Conservation (phyloP, 2,888 invertebrate species). For the Apodemia duryi region DNA sequence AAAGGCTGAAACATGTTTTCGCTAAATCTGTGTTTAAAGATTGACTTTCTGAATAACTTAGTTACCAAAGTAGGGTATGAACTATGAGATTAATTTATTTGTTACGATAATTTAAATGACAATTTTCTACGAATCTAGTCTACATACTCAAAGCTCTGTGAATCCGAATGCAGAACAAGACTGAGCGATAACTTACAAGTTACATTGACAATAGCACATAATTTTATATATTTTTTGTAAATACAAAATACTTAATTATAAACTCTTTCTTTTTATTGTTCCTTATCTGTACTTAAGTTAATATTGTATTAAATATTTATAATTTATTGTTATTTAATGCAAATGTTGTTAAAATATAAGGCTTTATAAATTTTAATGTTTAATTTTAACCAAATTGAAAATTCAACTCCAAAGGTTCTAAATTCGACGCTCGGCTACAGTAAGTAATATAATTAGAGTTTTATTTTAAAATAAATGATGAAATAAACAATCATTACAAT, state of each 20-base stretch:
- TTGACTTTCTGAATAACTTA: constrained; percentile 38
- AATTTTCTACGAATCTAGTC: constrained; percentile 62
- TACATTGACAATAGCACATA: constrained; percentile 41
- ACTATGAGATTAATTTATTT: constrained; percentile 24
- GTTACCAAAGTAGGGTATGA: constrained; percentile 72
- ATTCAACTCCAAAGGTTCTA: neutral
- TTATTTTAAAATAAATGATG: too few relatives aligned
- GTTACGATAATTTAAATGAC: constrained; percentile 39
- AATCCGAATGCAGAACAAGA: constrained; percentile 49
- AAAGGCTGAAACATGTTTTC: neutral
- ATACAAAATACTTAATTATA: constrained; percentile 31
- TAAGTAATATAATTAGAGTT: too few relatives aligned
- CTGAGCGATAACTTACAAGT: constrained; percentile 41
- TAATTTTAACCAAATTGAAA: constrained; percentile 25
- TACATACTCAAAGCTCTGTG: constrained; percentile 49
- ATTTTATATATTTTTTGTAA: constrained; percentile 38
- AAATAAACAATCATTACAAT: too few relatives aligned
- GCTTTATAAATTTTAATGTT: constrained; percentile 38
- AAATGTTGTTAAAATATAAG: constrained; percentile 64
- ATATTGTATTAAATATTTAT: constrained; percentile 42
- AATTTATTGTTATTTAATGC: constrained; percentile 67
- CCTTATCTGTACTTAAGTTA: constrained; percentile 62
- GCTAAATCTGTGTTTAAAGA: constrained; percentile 22
- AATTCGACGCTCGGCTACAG: too few relatives aligned
- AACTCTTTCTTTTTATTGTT: constrained; percentile 40